Base-by-base conservation (phyloP, 2,888 invertebrate species). In the Cephonodes hylas region DNA sequence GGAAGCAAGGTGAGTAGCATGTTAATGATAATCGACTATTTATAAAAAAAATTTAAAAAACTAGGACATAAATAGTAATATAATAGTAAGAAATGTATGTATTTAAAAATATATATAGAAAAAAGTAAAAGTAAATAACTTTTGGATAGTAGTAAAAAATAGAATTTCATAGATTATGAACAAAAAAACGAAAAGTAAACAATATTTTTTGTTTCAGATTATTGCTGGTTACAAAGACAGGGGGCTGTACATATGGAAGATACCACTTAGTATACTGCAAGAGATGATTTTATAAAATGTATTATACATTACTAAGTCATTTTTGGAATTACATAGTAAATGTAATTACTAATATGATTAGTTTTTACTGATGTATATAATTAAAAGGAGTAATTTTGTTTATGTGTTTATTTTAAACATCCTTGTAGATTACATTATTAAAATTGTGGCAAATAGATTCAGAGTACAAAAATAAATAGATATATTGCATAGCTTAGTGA, bases 141-240 rank as follows among this genome's bases (percentile, higher is more conserved):
- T 53, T 53, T 5, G 8, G n/a, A 15, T 22, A 10, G 34, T 5
- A 7, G 10, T 34, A 34, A 1, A 10, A 34, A 44, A 10, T 57
- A 15, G 15, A 25, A 20, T 7, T 6, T 10, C 18, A 18, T 6
- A 44, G 2, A 44, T 38, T 25, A 18, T n/a, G n/a, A n/a, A n/a
- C n/a, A n/a, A n/a, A n/a, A n/a, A n/a, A n/a, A n/a, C n/a, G n/a
- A n/a, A n/a, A n/a, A n/a, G n/a, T n/a, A 34, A 7, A 31, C 1
- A 22, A 27, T 62, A 60, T 63, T 68, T 62, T 73, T 86, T 86
- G 65, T 93, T 90, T 2, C 89, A 95, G 95, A 93, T 95, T 13
- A 94, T 95, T 61, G 94, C 94, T 2, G 95, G 95, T 42, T 94
- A 95, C 71, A 95, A 95, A 81, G 95, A 95, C 77, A 93, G 94